These are phyloP conservation scores for Drosophila gaucha DNA, from an alignment of 2,888 invertebrate genomes.

Conservation along the genomic window DNA sequence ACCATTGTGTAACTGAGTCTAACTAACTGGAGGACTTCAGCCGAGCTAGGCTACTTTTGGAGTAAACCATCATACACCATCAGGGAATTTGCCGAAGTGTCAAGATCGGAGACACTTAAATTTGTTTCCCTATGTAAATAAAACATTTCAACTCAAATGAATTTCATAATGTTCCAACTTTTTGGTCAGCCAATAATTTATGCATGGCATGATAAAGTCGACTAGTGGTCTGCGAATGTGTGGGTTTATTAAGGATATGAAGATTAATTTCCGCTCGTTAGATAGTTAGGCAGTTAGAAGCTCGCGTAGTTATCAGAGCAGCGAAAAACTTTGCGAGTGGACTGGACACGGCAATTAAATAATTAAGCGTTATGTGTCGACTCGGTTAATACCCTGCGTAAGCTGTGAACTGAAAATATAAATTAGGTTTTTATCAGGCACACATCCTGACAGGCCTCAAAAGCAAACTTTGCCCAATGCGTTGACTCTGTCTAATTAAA, in stretches of 20 bases:
- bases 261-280: constrained; percentile 66
- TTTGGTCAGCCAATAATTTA: constrained; percentile 28
- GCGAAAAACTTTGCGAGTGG: constrained; percentile 39
- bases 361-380: constrained; percentile 26
- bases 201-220: constrained; percentile 44
- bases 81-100: too few species aligned
- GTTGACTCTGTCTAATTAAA: constrained; percentile 71
- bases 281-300: constrained; percentile 27
- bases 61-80: too few species aligned
- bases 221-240: constrained; percentile 3
- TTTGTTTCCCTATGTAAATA: too few species aligned
- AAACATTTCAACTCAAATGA: constrained; percentile 1
- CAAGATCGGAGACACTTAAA: too few species aligned
- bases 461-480: constrained; percentile 28
- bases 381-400: constrained; percentile 3
- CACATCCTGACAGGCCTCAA: constrained; percentile 31
- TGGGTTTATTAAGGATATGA: constrained; percentile 29
- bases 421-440: too few species aligned
- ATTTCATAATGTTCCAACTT: background rate
- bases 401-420: constrained; percentile 24
- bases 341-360: constrained; percentile 48
- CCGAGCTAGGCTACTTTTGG: too few species aligned
- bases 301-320: constrained; percentile 43
- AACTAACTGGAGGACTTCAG: too few species aligned
- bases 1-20: too few species aligned